A percentile compares a stretch with the other conserved stretches of the same genome.
Conservation (phyloP, 2,888 invertebrate genomes). For the Julus scanicus region DNA sequence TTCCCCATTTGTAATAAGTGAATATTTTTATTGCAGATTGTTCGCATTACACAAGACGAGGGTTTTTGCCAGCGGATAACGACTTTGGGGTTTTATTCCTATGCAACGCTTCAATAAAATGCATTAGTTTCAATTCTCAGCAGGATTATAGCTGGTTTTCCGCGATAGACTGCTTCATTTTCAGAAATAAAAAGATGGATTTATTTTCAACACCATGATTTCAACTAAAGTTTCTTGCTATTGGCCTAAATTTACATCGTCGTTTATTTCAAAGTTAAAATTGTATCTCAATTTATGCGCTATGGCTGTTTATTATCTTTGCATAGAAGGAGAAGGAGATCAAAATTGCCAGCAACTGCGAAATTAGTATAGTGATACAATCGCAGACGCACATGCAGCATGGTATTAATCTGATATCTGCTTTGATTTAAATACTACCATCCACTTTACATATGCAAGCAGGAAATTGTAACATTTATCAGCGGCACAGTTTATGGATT, state of each 20-base stretch:
- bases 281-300: constrained; percentile 43
- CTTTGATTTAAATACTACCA: constrained; percentile 58
- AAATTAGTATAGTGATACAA: constrained; percentile 43
- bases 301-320: constrained; percentile 45
- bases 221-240: constrained; percentile 8
- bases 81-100: constrained; percentile 24
- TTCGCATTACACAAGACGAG: constrained; percentile 21
- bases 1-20: constrained; percentile 47
- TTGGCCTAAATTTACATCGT: constrained; percentile 39
- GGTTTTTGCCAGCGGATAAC: constrained; percentile 41
- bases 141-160: constrained; percentile 18
- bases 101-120: constrained; percentile 45
- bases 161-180: constrained; percentile 41
- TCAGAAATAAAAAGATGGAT: constrained; percentile 45
- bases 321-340: constrained; percentile 40
- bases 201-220: constrained; percentile 43
- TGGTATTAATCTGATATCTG: constrained; percentile 57
- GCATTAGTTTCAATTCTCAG: constrained; percentile 47
- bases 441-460: constrained; percentile 58
- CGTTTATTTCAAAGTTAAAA: constrained; percentile 42
- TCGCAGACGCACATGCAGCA: constrained; percentile 29
- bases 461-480: constrained; percentile 59
- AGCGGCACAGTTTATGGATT: constrained; percentile 58
- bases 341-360: constrained; percentile 47
- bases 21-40: constrained; percentile 47